phyloP scores from a whole-genome alignment of 2,797 vertebrate genomes.

The Anniella stebbinsi region DNA sequence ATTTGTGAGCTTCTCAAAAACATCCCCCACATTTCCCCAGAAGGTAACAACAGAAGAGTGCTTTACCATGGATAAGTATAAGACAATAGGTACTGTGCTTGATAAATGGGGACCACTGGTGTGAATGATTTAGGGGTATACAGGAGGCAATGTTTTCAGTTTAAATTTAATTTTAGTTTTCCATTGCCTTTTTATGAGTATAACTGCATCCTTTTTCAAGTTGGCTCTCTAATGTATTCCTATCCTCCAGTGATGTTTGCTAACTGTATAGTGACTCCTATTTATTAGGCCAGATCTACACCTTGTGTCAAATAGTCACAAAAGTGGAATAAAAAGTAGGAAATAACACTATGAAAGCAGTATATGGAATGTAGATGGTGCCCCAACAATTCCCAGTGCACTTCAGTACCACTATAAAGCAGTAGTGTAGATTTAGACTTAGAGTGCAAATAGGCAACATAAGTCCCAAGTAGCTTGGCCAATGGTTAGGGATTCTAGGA shows the following conservation, averaged over 20 bases:
- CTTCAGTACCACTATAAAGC: too few relatives aligned
- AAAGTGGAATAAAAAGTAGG: too few relatives aligned
- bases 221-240: not conserved
- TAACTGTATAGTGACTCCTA: not conserved
- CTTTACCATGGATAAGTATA: not conserved
- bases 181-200: not conserved
- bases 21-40: not conserved
- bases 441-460: not conserved
- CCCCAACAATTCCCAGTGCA: too few relatives aligned
- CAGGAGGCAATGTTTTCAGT: not conserved
- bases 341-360: too few relatives aligned
- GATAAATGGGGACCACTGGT: too few relatives aligned
- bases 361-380: too few relatives aligned
- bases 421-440: too few relatives aligned
- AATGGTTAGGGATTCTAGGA: too few relatives aligned
- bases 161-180: not conserved
- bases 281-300: not conserved
- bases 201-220: not conserved
- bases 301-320: too few relatives aligned
- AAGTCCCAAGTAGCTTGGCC: too few relatives aligned
- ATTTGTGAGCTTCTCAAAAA: not conserved
- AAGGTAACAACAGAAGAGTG: not conserved
- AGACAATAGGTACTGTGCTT: not conserved
- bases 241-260: not conserved
- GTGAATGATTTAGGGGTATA: not conserved